These are phyloP conservation scores for Ellobium chinense DNA, from an alignment of 2,888 invertebrate genomes.

Conservation along the genomic window DNA sequence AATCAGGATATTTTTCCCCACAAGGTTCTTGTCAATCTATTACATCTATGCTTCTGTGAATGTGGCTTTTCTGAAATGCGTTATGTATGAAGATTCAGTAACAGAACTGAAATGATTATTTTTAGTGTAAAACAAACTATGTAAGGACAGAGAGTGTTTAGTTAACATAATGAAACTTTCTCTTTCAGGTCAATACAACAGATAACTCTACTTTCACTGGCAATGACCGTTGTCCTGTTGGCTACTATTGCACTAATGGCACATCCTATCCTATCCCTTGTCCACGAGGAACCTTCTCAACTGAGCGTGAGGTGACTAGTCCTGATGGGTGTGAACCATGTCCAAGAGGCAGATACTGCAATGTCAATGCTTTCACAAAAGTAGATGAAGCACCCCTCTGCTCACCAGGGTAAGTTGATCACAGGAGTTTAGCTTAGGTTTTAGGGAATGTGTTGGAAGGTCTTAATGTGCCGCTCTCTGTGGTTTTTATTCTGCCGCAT, in stretches of 20 bases:
- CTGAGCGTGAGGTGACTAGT: constrained; percentile 60
- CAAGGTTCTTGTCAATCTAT: too few species aligned
- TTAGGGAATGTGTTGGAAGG: too few species aligned
- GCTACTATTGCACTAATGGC: constrained; percentile 75
- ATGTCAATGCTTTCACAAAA: constrained; percentile 70
- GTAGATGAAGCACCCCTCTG: constrained; percentile 65
- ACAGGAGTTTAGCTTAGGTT: too few species aligned
- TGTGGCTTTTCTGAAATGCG: too few species aligned
- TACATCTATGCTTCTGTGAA: too few species aligned
- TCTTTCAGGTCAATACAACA: constrained; percentile 63
- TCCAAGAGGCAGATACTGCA: constrained; percentile 74
- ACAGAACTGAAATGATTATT: too few species aligned
- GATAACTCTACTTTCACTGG: constrained; percentile 71
- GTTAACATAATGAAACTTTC: not conserved
- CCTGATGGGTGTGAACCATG: constrained; percentile 71
- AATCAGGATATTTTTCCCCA: too few species aligned
- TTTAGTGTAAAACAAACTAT: too few species aligned
- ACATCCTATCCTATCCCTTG: constrained; percentile 72
- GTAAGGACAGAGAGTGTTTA: not conserved
- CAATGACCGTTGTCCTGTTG: constrained; percentile 75
- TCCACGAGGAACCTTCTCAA: constrained; percentile 75
- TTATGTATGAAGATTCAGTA: too few species aligned
- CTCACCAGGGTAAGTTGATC: constrained; percentile 58
- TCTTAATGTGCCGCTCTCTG: too few species aligned
- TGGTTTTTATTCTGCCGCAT: too few species aligned